These are phyloP conservation scores for Pycnonotus jocosus DNA, from an alignment of 2,113 vertebrate genomes.

Conservation along the genomic window DNA sequence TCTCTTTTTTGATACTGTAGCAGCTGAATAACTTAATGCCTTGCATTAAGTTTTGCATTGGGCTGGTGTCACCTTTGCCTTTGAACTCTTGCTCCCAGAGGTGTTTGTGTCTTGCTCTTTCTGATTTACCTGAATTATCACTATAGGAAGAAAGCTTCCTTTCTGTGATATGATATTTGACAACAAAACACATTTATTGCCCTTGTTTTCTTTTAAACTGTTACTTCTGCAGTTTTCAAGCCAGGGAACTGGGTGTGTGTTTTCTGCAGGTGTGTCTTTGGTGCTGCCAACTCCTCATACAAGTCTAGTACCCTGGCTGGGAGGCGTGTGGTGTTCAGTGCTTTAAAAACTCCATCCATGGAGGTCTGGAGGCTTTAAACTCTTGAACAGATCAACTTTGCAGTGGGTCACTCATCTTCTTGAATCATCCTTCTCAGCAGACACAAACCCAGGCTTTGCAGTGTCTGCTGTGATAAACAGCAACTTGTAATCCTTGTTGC, in stretches of 20 bases:
- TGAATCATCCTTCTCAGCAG: background rate
- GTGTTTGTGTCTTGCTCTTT: background rate
- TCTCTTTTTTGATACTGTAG: background rate
- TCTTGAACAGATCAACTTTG: background rate
- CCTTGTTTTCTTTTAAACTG: no score
- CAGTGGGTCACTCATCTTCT: background rate
- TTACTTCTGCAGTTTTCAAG: background rate
- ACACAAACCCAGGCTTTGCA: background rate
- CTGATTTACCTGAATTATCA: rapidly evolving
- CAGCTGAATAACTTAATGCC: background rate
- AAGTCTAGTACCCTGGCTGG: rapidly evolving
- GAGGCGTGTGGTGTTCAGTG: background rate
- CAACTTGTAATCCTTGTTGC: background rate
- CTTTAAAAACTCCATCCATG: rapidly evolving
- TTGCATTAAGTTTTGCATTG: background rate
- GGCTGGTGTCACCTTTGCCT: background rate
- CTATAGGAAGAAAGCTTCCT: background rate
- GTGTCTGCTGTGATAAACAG: background rate
- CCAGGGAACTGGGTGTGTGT: background rate
- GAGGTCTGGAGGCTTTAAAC: background rate
- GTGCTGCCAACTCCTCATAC: rapidly evolving
- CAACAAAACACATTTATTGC: rapidly evolving
- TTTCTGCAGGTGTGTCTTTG: background rate
- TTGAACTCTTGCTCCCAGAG: background rate
- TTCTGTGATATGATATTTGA: background rate